Base-by-base conservation (phyloP, 2,797 vertebrate genomes). In the Mormyrus hasselquistii region DNA sequence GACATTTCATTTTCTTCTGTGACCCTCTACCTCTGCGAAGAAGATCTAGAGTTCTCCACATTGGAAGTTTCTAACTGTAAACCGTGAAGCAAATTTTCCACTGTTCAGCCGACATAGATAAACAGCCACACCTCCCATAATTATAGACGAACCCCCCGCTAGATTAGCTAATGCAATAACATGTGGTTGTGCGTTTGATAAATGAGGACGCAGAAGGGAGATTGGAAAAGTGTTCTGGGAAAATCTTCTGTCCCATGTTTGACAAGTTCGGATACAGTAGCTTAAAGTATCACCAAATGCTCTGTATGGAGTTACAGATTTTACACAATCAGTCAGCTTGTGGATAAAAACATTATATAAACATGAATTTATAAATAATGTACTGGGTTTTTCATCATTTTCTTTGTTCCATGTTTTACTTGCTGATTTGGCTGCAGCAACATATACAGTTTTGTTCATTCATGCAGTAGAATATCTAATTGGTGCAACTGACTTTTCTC, bases 131-230 rank as follows among this genome's bases (percentile, higher is more conserved):
- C 44, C 59, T 73, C 5, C 12, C 10, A 1, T 88, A 52, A 73
- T 88, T 88, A 88, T 50, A 34, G 19, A 73, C 22, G 7, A n/a
- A 14, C 14, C 4, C 29, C 57, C n/a, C 34, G 10, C 25, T 34
- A 16, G 49, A 86, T 59, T 87, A 62, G 19, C 38, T 44, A 87
- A 62, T 62, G 34, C 52, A 87, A 44, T 59, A 44, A 87, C 38
- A 5, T 62, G 16, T 14, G 86, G 38, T 22, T 10, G 4, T 49
- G 38, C 22, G 57, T 12, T 41, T 69, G 41, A 87, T 87, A 47
- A 49, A 87, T 87, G 86, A 6, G 19, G 25, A 76, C 88, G 59
- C 87, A 62, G n/a, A 73, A 52, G 83, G 76, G 85, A 87, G 52
- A 34, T 34, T 84, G 6, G n/a, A 87, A 87, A 86, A 89, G 57